Evolutionary conservation across 2,113 vertebrate species (phyloP).

Genomic region (Uropsilus gracilis): DNA sequence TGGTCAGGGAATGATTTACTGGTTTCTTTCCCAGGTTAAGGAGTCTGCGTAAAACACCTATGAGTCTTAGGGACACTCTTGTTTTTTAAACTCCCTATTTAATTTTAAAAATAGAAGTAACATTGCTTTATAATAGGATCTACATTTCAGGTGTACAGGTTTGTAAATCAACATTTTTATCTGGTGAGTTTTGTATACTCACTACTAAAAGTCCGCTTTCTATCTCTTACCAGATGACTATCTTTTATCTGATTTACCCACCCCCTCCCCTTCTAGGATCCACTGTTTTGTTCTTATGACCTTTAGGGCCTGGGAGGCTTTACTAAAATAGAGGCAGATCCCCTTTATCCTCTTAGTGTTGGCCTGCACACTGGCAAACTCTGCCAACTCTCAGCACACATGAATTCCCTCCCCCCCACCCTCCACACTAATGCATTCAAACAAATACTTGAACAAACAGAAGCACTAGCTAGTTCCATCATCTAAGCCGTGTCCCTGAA

Average conservation of each 20-base stretch:
- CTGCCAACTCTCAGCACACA: not conserved
- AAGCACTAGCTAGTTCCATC: not conserved
- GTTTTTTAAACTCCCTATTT: not conserved
- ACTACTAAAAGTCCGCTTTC: not conserved
- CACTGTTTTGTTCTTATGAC: not conserved
- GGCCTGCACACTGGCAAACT: not conserved
- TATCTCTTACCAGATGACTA: not conserved
- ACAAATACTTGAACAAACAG: not conserved
- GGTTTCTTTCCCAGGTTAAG: not conserved
- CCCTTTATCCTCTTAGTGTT: not conserved
- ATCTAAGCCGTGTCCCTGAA: not conserved
- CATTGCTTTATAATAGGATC: not conserved
- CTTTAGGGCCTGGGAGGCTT: not conserved
- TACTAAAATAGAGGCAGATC: not conserved
- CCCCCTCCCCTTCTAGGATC: not conserved
- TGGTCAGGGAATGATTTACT: not conserved
- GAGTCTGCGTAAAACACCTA: not conserved
- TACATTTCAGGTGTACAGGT: not conserved
- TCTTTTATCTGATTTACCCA: not conserved
- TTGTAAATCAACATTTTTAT: not conserved
- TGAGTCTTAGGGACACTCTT: not conserved
- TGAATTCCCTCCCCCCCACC: not conserved
- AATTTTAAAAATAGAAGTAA: not conserved
- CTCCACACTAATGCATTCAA: not conserved
- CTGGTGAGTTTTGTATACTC: not conserved